phyloP scores from a whole-genome alignment of 2,888 invertebrate genomes.

The Strigamia crassipes region DNA sequence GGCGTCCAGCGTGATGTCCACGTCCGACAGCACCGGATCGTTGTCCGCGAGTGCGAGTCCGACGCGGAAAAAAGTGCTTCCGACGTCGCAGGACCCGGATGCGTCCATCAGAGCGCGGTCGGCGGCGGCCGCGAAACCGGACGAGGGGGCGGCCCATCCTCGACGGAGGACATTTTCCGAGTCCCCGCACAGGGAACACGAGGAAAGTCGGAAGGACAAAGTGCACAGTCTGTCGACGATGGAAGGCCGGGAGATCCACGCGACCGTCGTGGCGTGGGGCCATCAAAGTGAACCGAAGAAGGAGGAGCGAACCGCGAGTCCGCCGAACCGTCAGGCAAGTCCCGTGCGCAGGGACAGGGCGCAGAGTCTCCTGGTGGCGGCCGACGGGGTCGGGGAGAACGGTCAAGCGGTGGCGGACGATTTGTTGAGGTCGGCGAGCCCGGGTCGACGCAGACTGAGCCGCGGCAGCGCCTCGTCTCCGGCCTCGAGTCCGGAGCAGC shows the following conservation, averaged over 20 bases:
- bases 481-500: neutral
- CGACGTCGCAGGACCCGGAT: neutral
- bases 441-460: neutral
- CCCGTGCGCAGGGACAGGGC: neutral
- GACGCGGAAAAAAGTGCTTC: slow-evolving; percentile 38
- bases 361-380: neutral
- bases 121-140: neutral
- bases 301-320: slow-evolving; percentile 1
- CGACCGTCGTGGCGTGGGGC: neutral
- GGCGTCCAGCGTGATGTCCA: slow-evolving; percentile 46
- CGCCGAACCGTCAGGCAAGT: neutral
- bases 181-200: slow-evolving; percentile 40
- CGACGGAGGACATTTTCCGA: slow-evolving; percentile 44
- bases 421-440: slow-evolving; percentile 1
- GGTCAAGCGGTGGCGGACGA: neutral
- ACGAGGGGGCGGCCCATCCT: neutral
- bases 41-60: slow-evolving; percentile 44
- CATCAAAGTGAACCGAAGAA: neutral
- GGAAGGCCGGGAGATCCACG: slow-evolving; percentile 16
- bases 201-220: neutral
- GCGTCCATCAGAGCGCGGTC: neutral
- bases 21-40: slow-evolving; percentile 45
- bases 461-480: slow-evolving; percentile 3
- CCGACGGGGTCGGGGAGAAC: neutral
- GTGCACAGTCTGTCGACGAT: neutral